Evolutionary conservation across 2,797 vertebrate species (phyloP).

Genomic region (Lagorchestes hirsutus): DNA sequence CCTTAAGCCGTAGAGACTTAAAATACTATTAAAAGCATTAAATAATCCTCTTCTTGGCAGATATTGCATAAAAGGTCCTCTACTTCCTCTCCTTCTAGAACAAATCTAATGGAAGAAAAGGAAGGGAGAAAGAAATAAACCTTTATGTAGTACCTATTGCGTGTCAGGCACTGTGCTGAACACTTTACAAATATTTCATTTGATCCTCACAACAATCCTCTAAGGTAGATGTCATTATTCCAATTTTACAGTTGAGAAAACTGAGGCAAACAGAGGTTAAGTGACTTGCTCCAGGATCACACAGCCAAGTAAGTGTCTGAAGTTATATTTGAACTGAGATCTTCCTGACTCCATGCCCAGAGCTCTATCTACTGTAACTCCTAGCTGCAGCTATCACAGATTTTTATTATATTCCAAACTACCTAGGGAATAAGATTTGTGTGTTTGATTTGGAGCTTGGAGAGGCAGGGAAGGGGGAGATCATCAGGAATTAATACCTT

Average conservation of each 20-base stretch:
- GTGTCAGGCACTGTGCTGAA: background rate
- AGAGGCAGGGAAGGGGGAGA: background rate
- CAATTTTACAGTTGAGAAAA: background rate
- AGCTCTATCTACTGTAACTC: background rate
- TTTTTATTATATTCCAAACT: background rate
- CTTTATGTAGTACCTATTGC: background rate
- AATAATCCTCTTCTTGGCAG: background rate
- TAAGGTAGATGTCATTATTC: background rate
- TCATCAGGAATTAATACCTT: background rate
- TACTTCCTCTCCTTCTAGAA: background rate
- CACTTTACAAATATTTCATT: background rate
- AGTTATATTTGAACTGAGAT: background rate
- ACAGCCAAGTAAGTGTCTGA: background rate
- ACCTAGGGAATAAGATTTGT: background rate
- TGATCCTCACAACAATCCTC: background rate
- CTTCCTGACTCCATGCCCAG: background rate
- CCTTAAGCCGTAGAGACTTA: background rate
- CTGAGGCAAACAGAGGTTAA: background rate
- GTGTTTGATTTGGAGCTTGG: background rate
- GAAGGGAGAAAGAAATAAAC: background rate
- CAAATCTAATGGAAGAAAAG: background rate
- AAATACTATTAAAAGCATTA: background rate
- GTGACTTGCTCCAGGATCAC: background rate
- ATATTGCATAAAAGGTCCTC: background rate
- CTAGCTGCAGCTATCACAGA: background rate